Base-by-base conservation (phyloP, 1,140 invertebrate species). In the Meloidogyne hapla region DNA sequence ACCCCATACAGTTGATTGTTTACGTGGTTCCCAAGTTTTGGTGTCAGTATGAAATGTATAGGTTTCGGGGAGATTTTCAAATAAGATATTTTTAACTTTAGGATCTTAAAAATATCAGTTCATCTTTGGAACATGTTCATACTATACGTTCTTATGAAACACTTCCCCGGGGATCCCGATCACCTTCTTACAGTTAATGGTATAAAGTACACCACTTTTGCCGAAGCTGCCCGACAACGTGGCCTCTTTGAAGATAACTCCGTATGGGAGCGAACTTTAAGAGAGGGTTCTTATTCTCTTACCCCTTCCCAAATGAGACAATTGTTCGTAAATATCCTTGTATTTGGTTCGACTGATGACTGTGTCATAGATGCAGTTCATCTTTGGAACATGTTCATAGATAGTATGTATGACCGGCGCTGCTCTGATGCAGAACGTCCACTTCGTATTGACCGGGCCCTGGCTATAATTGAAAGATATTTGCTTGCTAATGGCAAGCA, bases 331-430 rank as follows among this genome's bases (percentile, higher is more conserved):
- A 68, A 42, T 6, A 68, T 68, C 23, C n/a, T 68, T 42, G 25
- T 68, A 9, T 65, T 25, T 68, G 72, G 72, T 6, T 42, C 33
- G 13, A 40, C 72, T 8, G 4, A 4, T 6, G 4, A 4, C 33
- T 33, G 33, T 8, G 9, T 33, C 13, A 40, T 23, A 5, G 26
- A 69, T 21, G 25, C 71, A 63, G 1, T 64, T 2, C 18, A 74
- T 10, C 48, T 74, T 23, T 74, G 71, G 71, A 33, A 56, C 3
- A 56, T 48, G 71, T 74, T 65, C 26, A 74, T 13, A 21, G 56
- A 65, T 9, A 18, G n/a, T 21, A 74, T 74, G 71, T 74, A 64
- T 66, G 18, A n/a, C 38, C 64, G 26, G 4, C 66, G 42, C 8
- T 33, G 66, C 18, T 6, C 21, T 3, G 18, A 18, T 8, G 6